Base-by-base conservation (phyloP, 2,888 invertebrate species). In the Hypercompe scribonia region DNA sequence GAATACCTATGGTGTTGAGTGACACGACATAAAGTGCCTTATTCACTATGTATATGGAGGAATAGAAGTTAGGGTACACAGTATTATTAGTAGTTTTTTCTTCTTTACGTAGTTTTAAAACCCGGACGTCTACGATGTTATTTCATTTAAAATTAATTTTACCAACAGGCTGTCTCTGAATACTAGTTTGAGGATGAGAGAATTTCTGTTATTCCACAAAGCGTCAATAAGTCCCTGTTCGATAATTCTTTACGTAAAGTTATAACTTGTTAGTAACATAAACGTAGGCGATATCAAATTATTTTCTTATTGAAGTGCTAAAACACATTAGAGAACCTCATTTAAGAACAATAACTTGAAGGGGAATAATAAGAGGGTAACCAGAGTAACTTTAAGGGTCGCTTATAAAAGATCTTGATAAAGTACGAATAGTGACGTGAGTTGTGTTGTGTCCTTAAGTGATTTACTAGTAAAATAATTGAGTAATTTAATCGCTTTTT, bases 31-130 rank as follows among this genome's bases (percentile, higher is more conserved):
- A 50, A 50, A 50, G 50, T 50, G 24, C 24, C 7, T 50, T 50
- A 28, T 28, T 65, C 24, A 65, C 15, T 28, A 70, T 50, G 50
- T 24, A 24, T 24, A 15, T 8, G 1, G 50, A 24, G 24, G 71
- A 71, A 65, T 54, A n/a, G 21, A 21, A 46, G 4, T 21, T n/a
- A 39, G 63, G 50, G 73, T 75, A 77, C 80, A 74, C 72, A 77
- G 78, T 76, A 70, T 74, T 69, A 77, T 73, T 73, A 73, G 50
- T 76, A 74, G 74, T 65, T 70, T 71, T 77, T 76, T 71, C 66
- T 64, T 73, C 72, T 76, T 81, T 76, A 77, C 68, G 73, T 70
- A 72, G 61, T 46, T 82, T 71, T 28, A 34, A 66, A 74, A 73
- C 65, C 54, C 63, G 54, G 65, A 69, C 66, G 36, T 28, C 63